A percentile compares a stretch with the other conserved stretches of the same genome.
These are phyloP conservation scores for Arge pagana DNA, from an alignment of 2,888 invertebrate genomes.

Conservation along the genomic window DNA sequence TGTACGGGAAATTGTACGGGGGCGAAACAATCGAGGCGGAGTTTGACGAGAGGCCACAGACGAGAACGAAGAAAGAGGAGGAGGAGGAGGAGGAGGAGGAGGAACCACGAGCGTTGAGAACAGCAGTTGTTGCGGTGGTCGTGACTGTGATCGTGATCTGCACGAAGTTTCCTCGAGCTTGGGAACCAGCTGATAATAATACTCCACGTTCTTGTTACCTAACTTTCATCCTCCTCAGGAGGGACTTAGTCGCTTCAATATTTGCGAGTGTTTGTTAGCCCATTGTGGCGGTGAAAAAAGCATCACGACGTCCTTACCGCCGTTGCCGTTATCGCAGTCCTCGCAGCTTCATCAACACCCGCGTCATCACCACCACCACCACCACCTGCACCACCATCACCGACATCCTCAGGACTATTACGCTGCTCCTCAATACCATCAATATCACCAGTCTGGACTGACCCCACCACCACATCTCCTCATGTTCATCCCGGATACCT, in stretches of 20 bases:
- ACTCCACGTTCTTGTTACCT: too few relatives aligned
- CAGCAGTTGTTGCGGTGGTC: too few relatives aligned
- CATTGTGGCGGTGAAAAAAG: constrained; percentile 16
- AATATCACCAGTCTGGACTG: constrained; percentile 38
- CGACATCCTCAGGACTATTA: constrained; percentile 4
- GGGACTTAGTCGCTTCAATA: too few relatives aligned
- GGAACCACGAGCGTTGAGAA: constrained; percentile 20
- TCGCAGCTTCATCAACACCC: too few relatives aligned
- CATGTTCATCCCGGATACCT: constrained; percentile 92
- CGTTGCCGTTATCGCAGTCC: too few relatives aligned
- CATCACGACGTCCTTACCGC: constrained; percentile 16
- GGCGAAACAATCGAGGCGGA: constrained; percentile 3
- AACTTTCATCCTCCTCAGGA: too few relatives aligned
- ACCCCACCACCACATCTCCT: constrained; percentile 57
- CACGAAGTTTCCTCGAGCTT: too few relatives aligned
- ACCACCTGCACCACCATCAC: too few relatives aligned
- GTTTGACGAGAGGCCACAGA: constrained; percentile 11
- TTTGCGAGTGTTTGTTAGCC: constrained; percentile 13
- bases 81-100: constrained; percentile 17
- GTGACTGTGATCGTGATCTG: too few relatives aligned
- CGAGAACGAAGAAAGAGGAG: constrained; percentile 1
- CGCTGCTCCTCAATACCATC: not conserved
- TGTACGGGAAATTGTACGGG: constrained; percentile 6
- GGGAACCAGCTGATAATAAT: too few relatives aligned
- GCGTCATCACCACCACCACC: too few relatives aligned